Evolutionary conservation across 2,797 vertebrate genomes (phyloP), one percentile per base, ranked within the genome.

Genomic region (Hoplostethus atlanticus): DNA sequence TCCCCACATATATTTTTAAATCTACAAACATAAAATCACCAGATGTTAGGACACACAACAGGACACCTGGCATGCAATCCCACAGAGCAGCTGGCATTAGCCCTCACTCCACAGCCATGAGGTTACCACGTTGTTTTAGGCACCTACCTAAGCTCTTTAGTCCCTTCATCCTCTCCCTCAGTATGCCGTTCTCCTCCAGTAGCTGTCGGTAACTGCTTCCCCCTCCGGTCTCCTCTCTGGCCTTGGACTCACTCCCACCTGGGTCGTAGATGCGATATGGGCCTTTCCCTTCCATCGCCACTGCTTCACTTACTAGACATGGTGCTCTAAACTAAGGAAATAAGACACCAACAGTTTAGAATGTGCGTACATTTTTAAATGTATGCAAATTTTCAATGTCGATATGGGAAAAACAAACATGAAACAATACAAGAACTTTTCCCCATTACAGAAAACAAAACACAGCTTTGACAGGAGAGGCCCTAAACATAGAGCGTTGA

Each of bases 201-300:
- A 98, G 95, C 87, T 95, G 95, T 87, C 96, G 95, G 89, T 96
- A 96, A 91, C 96, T 94, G 25, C 92, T 71, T 60, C 86, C 91
- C 56, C 73, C 92, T 69, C 60, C 87, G 7, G 84, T 79, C 85
- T 95, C 93, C 2, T 95, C 93, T 78, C 93, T 88, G 84, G 88
- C 79, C 76, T 93, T 94, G 77, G 91, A 86, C 90, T 97, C 95
- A 44, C 88, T 92, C 93, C 97, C 95, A 61, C 97, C 97, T 0
- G 97, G 98, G 92, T 99, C 98, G 31, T 99, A 99, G 92, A 99
- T 99, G 88, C 95, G 97, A 91, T 98, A 98, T 0, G 98, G 97
- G 80, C 96, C 96, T 94, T 96, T 97, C 86, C 97, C 96, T 91
- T 99, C 98, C 98, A 99, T 99, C 10, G 86, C 82, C 50, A 77